Conservation (phyloP, 1,140 invertebrate species). For the Bombus waltoni region DNA sequence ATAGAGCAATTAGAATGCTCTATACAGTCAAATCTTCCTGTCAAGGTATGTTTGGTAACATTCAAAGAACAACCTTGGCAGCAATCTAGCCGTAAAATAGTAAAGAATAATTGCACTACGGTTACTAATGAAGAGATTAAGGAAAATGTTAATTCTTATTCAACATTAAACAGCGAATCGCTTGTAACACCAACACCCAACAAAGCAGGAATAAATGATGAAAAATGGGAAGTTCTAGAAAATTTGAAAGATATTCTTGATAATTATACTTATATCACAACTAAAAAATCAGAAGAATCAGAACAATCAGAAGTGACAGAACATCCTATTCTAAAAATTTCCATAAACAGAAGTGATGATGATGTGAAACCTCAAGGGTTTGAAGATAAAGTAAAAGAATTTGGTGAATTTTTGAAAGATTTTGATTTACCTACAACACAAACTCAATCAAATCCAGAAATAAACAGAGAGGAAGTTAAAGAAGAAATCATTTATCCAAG, state of each 20-base stretch:
- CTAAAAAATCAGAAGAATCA: constrained; percentile 61
- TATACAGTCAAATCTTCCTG: constrained; percentile 68
- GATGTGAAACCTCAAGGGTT: constrained; percentile 62
- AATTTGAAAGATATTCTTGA: constrained; percentile 48
- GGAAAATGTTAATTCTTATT: constrained; percentile 45
- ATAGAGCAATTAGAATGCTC: constrained; percentile 74
- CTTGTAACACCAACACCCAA: constrained; percentile 51
- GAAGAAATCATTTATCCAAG: constrained; percentile 51
- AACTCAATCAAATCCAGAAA: constrained; percentile 15
- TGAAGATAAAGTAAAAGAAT: constrained; percentile 76
- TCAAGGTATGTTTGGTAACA: constrained; percentile 73
- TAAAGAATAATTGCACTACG: constrained; percentile 78
- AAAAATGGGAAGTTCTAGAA: constrained; percentile 37
- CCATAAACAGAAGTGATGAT: constrained; percentile 48
- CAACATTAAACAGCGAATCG: constrained; percentile 34
- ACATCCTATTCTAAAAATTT: constrained; percentile 52
- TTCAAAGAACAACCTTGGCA: constrained; percentile 78
- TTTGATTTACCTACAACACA: constrained; percentile 73
- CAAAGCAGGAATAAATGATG: constrained; percentile 36
- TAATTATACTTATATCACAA: constrained; percentile 45
- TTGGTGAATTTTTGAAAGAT: constrained; percentile 77
- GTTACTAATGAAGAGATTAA: constrained; percentile 70
- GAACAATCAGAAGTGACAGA: constrained; percentile 62
- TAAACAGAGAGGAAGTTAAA: constrained; percentile 29
- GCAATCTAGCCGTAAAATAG: constrained; percentile 68